Evolutionary conservation across 2,888 invertebrate genomes (phyloP), one percentile per base, ranked within the genome.

Genomic region (Epistrophella euchroma): DNA sequence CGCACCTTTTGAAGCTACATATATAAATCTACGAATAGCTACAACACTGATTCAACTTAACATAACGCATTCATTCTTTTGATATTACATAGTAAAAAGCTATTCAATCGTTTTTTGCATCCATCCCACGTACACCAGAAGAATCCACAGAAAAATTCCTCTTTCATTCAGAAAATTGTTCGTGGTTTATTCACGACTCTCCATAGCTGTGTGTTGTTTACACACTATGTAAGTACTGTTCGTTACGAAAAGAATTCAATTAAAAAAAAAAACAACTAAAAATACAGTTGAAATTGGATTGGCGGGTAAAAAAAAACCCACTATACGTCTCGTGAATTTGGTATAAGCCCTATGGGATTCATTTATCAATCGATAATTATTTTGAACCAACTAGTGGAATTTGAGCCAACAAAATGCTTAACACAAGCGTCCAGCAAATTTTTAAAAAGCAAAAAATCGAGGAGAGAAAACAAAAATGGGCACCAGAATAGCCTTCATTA

Each of bases 161-260:
- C 37, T 47, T 82, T 75, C 74, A 75, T 74, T 73, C 56, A 25
- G 40, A 64, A 56, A 64, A 52, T 64, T 70, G 55, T 79, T 79
- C 56, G 64, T 64, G 70, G 74, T 75, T 80, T 52, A 80, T 80
- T 80, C 79, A 79, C 52, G 74, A 70, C 28, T 71, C 47, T 52
- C 35, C 9, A 22, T 28, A 25, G 2, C 43, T 35, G 50, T 52
- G 56, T 58, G 52, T 45, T 52, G 17, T 37, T 52, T 35, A 58
- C 50, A 58, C 50, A 64, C 52, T 35, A 37, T 74, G 70, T 56
- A 58, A 71, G 43, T 35, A 56, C 40, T 71, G 74, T 56, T 74
- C 56, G 70, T 47, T 75, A 66, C 74, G 64, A 77, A 45, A 64
- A 25, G 9, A 75, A 74, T 70, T 56, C 74, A 71, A 71, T 76